Evolutionary conservation across 2,797 vertebrate species (phyloP), one percentile per base, ranked within the genome.

Genomic region (Salmo trutta): DNA sequence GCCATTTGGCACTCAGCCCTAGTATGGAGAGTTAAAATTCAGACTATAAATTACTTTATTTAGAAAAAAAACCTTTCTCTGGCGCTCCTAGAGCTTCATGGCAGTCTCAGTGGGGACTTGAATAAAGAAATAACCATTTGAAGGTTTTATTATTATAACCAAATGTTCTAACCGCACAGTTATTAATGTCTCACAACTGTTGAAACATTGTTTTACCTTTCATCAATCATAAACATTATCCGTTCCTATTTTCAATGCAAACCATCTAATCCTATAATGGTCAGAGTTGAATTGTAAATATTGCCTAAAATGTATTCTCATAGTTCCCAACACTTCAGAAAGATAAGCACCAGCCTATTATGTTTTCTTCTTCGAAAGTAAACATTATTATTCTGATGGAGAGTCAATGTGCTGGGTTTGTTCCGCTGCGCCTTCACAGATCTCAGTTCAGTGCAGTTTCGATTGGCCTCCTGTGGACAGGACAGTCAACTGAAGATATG

Each of bases 401-500:
- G 51, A 59, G 47, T 47, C 41, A 14, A 47, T 47, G 41, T 3
- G 10, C 41, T 8, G 10, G 67, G 73, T 71, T 80, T 84, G 66
- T 53, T 51, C n/a, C 10, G 0, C n/a, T 73, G 27, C 73, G 80
- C 75, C 81, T 77, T 89, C 41, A 47, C 10, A 94, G 88, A 85
- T 77, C 93, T 51, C 86, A 85, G 86, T 83, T 87, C 84, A 74
- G 86, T 82, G 69, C 89, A 85, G 89, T 95, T 96, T 91, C 93
- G 89, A 90, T 91, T 97, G 91, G 95, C 94, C 85, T 96, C 97
- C 76, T 96, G 96, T 83, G 96, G 96, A 88, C 96, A 98, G 89
- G 96, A 97, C 89, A 94, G 93, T 88, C 91, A 89, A 87, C 87
- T 95, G 89, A 96, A 95, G 87, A 91, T 97, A 85, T 96, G 97